Percentiles rank a stretch among this genome's conserved stretches.
Evolutionary conservation across 2,888 invertebrate genomes (phyloP).

Genomic region (Spisula subtruncata): DNA sequence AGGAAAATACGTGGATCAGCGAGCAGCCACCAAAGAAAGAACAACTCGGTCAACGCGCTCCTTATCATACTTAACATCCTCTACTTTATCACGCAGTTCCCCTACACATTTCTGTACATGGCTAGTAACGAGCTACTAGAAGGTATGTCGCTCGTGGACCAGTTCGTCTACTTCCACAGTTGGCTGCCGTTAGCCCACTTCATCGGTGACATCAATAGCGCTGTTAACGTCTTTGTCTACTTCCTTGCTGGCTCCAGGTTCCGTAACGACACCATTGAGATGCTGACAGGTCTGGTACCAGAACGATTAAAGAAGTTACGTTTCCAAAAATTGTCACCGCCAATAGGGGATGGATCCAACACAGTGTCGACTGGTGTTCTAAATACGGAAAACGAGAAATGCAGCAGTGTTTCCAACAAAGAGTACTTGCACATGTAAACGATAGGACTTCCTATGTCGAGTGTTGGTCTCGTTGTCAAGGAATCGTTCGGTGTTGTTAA

Average conservation of each 20-base stretch:
- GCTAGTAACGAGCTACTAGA: background rate
- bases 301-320: background rate
- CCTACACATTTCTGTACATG: background rate
- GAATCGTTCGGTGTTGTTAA: no score
- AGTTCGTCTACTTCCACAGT: background rate
- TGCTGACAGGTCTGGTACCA: background rate
- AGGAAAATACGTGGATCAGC: background rate
- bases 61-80: background rate
- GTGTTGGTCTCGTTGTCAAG: no score
- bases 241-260: background rate
- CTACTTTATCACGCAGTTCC: background rate
- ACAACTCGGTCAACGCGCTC: background rate
- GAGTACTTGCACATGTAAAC: background rate
- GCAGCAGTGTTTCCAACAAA: background rate
- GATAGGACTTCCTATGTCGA: no score
- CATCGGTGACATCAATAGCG: background rate
- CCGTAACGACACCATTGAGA: background rate
- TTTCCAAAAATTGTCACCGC: background rate
- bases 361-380: background rate
- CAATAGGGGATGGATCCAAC: background rate
- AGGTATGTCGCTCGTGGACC: background rate
- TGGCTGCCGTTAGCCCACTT: background rate
- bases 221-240: background rate
- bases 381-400: background rate
- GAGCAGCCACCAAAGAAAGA: background rate